Base-by-base conservation (phyloP, 2,888 invertebrate species). In the Polydrusus tereticollis region DNA sequence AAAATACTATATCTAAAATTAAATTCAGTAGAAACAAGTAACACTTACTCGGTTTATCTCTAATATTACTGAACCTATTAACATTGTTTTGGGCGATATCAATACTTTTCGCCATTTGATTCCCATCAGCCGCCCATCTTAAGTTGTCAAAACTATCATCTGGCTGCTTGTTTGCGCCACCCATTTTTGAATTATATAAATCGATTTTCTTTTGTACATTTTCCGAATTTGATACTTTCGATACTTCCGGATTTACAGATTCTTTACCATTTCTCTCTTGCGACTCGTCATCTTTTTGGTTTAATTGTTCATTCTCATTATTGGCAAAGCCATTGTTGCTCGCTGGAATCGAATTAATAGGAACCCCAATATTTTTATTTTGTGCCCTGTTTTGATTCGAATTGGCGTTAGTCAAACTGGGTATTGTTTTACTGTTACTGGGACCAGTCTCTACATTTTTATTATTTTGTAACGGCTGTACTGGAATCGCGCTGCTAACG, bases 71-170 rank as follows among this genome's bases (percentile, higher is more conserved):
- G 26, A 47, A 33, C 29, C 18, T 52, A 36, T 71, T 52, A 4
- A 66, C 14, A 38, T 67, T 72, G 38, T 58, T 67, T 33, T 67
- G 66, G 36, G 72, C 72, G 3, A 67, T 62, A 47, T 72, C 72
- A 12, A 72, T 72, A 36, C 52, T 57, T 43, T 72, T 66, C 8
- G 52, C 67, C 45, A 72, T 67, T 12, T 67, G 60, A 33, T 62
- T 66, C 10, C 38, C 43, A 8, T 63, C 43, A 8, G 23, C 60
- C 21, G 55, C n/a, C 38, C 43, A 70, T 57, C 14, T 63, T 1
- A 38, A 26, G 21, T 57, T 57, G 8, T 36, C 41, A 16, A 18
- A 23, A 20, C 16, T 33, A 5, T 20, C 16, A 1, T 36, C 38
- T 3, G 36, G 20, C 21, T 36, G 33, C 12, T 20, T 7, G 16